phyloP scores from a whole-genome alignment of 2,797 vertebrate species.

The Tangara arthus region DNA sequence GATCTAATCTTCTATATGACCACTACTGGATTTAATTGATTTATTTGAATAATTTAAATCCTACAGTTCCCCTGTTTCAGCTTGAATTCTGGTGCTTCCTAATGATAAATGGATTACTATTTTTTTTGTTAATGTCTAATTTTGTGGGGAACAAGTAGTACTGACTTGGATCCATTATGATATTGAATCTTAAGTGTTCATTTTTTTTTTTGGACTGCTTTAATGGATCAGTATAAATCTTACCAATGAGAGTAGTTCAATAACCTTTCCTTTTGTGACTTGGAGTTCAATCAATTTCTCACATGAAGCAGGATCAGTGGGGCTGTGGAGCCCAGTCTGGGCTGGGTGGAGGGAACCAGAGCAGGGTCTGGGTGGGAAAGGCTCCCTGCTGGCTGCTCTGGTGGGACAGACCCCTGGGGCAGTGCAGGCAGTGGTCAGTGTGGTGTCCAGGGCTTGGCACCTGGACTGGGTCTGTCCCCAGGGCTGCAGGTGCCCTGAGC shows the following conservation, averaged over 20 bases:
- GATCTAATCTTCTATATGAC: not conserved
- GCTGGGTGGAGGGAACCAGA: accelerated
- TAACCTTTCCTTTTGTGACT: not conserved
- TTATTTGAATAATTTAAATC: slow-evolving; percentile 18
- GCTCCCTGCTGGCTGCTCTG: too few species aligned
- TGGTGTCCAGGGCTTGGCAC: accelerated
- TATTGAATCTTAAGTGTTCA: slow-evolving; percentile 32
- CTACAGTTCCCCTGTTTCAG: not conserved
- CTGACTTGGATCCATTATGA: slow-evolving; percentile 45
- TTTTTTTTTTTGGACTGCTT: not conserved
- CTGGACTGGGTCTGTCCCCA: not conserved
- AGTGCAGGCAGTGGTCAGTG: accelerated
- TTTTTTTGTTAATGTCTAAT: not conserved
- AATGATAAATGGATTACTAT: slow-evolving; percentile 39
- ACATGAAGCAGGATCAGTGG: not conserved
- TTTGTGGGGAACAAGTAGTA: slow-evolving; percentile 10
- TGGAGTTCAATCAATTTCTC: not conserved
- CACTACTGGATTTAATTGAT: not conserved
- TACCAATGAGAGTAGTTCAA: not conserved
- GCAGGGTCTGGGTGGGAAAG: not conserved
- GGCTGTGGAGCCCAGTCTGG: not conserved
- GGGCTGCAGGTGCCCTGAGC: too few species aligned
- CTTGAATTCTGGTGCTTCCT: not conserved
- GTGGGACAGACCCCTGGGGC: accelerated
- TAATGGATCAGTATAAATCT: slow-evolving; percentile 46